phyloP scores from a whole-genome alignment of 2,113 vertebrate genomes.

The Microtus ochrogaster region DNA sequence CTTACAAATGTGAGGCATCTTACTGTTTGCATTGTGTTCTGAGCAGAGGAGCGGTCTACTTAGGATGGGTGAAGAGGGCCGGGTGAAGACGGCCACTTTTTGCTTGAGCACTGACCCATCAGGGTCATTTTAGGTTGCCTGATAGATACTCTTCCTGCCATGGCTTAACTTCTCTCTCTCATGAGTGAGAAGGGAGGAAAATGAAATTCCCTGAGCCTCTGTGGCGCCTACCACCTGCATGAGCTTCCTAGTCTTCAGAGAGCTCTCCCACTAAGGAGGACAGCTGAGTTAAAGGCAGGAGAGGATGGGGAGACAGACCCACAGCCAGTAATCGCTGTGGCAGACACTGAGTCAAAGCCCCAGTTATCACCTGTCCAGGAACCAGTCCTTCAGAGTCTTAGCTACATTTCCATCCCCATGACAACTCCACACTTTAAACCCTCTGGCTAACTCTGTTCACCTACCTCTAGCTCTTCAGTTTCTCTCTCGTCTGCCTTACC shows the following conservation, averaged over 20 bases:
- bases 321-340: background rate
- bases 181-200: too few species aligned
- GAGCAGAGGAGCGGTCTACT: background rate
- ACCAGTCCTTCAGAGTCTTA: background rate
- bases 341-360: background rate
- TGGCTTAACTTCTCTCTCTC: background rate
- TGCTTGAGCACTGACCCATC: background rate
- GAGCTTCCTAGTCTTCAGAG: background rate
- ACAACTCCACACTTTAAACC: background rate
- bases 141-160: background rate
- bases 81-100: background rate
- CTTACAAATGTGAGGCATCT: fast-evolving
- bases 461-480: background rate
- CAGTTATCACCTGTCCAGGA: background rate
- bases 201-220: background rate
- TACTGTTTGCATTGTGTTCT: background rate
- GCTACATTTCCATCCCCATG: background rate
- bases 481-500: background rate
- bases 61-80: background rate
- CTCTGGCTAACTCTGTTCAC: background rate
- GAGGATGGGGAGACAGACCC: background rate
- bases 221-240: too few species aligned
- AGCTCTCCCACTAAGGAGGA: background rate
- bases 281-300: background rate
- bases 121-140: background rate